Percentiles rank a stretch among this genome's conserved stretches.
phyloP scores from a whole-genome alignment of 53 echinoderm and acorn worm genomes.

The Hippasteria phrygiana region DNA sequence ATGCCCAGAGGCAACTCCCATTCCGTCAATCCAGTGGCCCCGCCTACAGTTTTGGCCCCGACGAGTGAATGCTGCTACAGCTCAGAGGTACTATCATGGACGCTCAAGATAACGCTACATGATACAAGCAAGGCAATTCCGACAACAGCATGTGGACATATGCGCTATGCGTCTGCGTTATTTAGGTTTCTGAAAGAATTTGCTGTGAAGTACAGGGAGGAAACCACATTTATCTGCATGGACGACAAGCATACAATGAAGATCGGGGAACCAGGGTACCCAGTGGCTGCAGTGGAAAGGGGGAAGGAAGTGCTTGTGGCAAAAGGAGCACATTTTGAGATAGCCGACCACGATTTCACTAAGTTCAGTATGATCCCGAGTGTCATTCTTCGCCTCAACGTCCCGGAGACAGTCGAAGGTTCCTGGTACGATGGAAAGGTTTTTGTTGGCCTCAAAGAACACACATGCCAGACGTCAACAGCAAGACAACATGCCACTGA shows the following conservation, averaged over 20 bases:
- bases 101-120: slow-evolving; percentile 63
- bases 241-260: slow-evolving; percentile 44
- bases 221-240: background rate
- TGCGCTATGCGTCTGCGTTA: slow-evolving; percentile 38
- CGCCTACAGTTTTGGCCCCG: slow-evolving; percentile 74
- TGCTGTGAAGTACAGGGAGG: background rate
- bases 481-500: slow-evolving; percentile 34
- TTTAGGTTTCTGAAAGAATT: slow-evolving; percentile 41
- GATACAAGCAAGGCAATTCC: slow-evolving; percentile 31
- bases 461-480: slow-evolving; percentile 32
- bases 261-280: slow-evolving; percentile 46
- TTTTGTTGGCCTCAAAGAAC: slow-evolving; percentile 1
- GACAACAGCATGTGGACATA: slow-evolving; percentile 11
- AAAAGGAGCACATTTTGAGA: background rate
- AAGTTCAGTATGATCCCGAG: slow-evolving; percentile 20
- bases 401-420: slow-evolving; percentile 29
- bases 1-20: background rate
- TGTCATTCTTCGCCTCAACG: background rate
- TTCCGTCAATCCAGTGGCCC: slow-evolving; percentile 69
- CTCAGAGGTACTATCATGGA: background rate
- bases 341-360: slow-evolving; percentile 61
- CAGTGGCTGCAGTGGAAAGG: slow-evolving; percentile 48
- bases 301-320: slow-evolving; percentile 41
- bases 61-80: slow-evolving; percentile 28
- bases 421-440: slow-evolving; percentile 4